Conservation (phyloP, 1,140 invertebrate genomes). For the Mylabris phalerata region DNA sequence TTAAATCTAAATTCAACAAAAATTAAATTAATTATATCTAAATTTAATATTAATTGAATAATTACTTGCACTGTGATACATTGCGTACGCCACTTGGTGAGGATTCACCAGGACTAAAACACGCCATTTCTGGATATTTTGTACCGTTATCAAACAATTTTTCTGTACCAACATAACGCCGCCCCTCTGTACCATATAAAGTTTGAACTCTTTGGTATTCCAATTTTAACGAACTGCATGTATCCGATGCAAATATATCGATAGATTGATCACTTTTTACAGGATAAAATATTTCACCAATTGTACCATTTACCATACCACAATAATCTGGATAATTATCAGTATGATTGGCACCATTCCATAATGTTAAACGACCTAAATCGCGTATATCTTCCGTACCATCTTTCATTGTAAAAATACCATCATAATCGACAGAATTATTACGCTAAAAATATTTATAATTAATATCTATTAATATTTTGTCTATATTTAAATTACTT, state of each 20-base stretch:
- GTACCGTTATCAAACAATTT: constrained; percentile 63
- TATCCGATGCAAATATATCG: constrained; percentile 60
- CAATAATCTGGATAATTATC: constrained; percentile 54
- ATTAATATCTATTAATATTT: neutral
- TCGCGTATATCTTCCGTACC: constrained; percentile 55
- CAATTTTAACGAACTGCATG: constrained; percentile 48
- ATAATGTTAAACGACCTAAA: constrained; percentile 57
- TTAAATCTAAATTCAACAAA: constrained; percentile 47
- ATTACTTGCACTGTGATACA: constrained; percentile 54
- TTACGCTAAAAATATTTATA: constrained; percentile 2
- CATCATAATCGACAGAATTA: constrained; percentile 53
- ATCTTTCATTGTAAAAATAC: constrained; percentile 66
- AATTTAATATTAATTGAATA: too few species aligned
- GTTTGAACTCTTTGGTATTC: constrained; percentile 16
- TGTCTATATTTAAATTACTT: constrained; percentile 38
- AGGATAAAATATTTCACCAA: constrained; percentile 73
- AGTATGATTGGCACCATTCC: constrained; percentile 56
- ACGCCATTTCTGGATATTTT: constrained; percentile 51
- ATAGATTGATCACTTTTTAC: constrained; percentile 48
- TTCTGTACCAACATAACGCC: constrained; percentile 52
- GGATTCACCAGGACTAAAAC: constrained; percentile 45
- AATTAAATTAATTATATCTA: too few species aligned
- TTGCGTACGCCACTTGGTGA: constrained; percentile 55
- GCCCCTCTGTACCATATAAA: constrained; percentile 49
- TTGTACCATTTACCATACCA: constrained; percentile 57